Conservation (phyloP, 2,113 vertebrate species). For the Nipponia nippon region DNA sequence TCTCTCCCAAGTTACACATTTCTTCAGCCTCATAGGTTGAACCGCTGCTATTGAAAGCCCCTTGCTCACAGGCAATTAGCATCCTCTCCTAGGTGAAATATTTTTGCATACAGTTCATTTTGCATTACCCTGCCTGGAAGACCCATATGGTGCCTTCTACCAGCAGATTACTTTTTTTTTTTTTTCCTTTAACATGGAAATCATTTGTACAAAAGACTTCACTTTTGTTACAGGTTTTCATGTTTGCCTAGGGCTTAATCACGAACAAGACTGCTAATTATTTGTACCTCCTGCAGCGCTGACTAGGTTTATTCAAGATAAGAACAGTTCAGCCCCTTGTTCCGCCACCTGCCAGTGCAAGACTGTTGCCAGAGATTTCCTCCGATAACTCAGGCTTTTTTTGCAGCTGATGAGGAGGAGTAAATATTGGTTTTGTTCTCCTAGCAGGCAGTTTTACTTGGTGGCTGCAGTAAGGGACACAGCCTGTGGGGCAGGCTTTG, state of each 20-base stretch:
- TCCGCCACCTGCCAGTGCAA: background rate
- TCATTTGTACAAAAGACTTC: background rate
- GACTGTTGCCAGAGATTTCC: background rate
- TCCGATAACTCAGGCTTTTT: background rate
- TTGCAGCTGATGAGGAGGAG: background rate
- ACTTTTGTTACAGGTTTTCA: background rate
- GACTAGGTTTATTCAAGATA: background rate
- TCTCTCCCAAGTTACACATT: background rate
- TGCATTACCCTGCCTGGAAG: background rate
- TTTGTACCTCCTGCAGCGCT: background rate
- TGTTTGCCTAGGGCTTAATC: background rate
- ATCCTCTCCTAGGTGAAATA: background rate
- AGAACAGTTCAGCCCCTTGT: background rate
- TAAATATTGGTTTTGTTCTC: background rate
- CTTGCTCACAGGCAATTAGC: background rate
- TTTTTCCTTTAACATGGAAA: background rate
- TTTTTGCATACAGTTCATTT: background rate
- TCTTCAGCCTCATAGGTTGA: background rate
- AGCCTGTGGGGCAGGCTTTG: background rate
- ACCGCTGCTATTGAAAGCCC: background rate
- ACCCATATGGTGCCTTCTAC: background rate
- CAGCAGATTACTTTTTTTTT: background rate
- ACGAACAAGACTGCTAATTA: background rate
- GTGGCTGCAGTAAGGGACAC: background rate
- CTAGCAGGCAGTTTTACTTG: background rate